Evolutionary conservation across 2,797 vertebrate species (phyloP).

Genomic region (Phyllotis vaccarum): DNA sequence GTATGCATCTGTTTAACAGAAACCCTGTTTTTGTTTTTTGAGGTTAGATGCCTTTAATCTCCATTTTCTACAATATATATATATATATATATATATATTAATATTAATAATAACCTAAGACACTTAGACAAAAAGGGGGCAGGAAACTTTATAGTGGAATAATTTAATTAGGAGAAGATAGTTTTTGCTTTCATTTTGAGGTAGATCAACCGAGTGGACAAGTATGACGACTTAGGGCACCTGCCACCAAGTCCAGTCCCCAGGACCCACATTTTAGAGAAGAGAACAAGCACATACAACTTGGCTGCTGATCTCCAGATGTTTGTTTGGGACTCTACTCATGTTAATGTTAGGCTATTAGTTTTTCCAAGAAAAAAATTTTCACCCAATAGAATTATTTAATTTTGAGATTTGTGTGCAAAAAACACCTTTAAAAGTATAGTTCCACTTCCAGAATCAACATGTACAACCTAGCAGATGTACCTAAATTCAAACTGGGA

Average conservation of each 20-base stretch:
- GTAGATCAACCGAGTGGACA: neutral
- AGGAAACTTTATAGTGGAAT: neutral
- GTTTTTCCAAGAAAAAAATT: neutral
- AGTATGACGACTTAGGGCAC: no score
- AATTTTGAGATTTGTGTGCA: constrained; percentile 3
- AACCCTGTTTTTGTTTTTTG: neutral
- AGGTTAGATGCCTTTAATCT: neutral
- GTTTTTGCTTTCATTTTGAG: neutral
- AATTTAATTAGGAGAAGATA: neutral
- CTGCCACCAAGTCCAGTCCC: neutral
- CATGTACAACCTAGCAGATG: neutral
- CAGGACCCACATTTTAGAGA: no score
- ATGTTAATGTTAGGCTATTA: neutral
- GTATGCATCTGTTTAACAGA: neutral
- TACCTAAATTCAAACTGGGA: neutral
- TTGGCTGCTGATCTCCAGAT: neutral
- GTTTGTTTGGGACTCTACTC: neutral
- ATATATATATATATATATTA: neutral
- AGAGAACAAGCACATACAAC: neutral
- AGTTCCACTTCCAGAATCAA: neutral
- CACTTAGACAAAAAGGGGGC: neutral
- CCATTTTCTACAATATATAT: constrained; percentile 2
- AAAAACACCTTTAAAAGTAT: neutral
- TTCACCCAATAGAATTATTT: neutral
- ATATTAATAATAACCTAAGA: neutral